Evolutionary conservation across 2,797 vertebrate species (phyloP), one percentile per base, ranked within the genome.

Genomic region (Tenualosa thibaudeaui): DNA sequence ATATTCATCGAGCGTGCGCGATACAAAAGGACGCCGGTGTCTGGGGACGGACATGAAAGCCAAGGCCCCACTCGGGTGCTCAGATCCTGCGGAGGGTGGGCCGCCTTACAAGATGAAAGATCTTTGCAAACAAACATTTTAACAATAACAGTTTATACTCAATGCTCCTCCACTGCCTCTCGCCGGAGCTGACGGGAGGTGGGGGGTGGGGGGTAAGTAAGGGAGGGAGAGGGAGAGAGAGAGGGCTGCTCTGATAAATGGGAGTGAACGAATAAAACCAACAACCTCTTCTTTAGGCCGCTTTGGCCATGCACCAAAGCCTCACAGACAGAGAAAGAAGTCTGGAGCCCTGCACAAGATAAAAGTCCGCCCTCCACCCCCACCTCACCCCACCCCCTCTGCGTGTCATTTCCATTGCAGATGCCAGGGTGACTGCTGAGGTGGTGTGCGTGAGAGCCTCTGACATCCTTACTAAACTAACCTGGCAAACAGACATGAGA

Each of bases 61-160:
- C 89, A 90, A 92, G 93, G 86, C 93, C 93, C 92, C 90, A 90
- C 92, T 92, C 82, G 86, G 87, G 93, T 94, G 93, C 92, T 94
- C 90, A 93, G 94, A 93, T 92, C 93, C 93, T 93, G 94, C 91
- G 92, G 92, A 95, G 94, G 94, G 95, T 93, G 94, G 96, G 94
- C 91, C 92, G 95, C 93, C 89, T 90, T 92, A 92, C 92, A 89
- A 96, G 93, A 96, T 96, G 93, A 96, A 96, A 96, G 94, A 96
- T 95, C 93, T 94, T 91, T 92, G 92, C 95, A 95, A 95, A 95
- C 94, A 95, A 96, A 96, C 94, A 95, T 95, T 94, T 95, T 94
- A 95, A 95, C 95, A 95, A 95, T 95, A 95, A 95, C 92, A 94
- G 93, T 94, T 96, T 93, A 94, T 94, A 93, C 94, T 92, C 91